Evolutionary conservation across 53 echinoderm and acorn worm genomes (phyloP), one percentile per base, ranked within the genome.

Genomic region (Mesocentrotus franciscanus): DNA sequence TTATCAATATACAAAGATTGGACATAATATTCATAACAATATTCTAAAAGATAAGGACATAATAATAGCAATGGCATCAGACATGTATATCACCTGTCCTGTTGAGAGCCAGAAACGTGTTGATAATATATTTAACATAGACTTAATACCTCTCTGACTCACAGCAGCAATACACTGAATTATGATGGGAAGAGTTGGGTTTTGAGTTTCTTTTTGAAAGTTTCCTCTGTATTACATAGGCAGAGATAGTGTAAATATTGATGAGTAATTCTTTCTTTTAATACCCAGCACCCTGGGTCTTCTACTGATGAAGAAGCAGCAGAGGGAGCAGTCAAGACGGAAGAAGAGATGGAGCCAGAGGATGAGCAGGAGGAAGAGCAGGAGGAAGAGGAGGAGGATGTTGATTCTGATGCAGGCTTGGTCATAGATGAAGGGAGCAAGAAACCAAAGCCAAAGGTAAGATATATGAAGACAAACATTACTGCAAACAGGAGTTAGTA

Each of bases 371-470:
- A 72, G 61, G 95, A 95, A 27, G 93, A 93, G 0, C 39, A 39
- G 39, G 96, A 87, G 59, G 92, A 72, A 33, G 94, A 95, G 39
- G 91, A 93, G 0, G 95, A 93, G 26, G 94, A 85, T 10, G 95
- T 90, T 33, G 97, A 97, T n/a, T 93, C 72, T 4, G 95, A 85
- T 7, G 91, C 92, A 17, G 96, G 76, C 32, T 39, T 93, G 60
- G 96, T 96, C 20, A 95, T 96, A 85, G 96, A 96, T 68, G 97
- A 97, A 18, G 96, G 96, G n/a, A 93, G 92, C 22, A 78, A 96
- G 85, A 90, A 97, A 84, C 72, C 90, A 4, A 89, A 89, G 60
- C 4, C 75, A 30, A 90, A 92, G 59, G 92, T 94, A 20, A 93
- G 33, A 13, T 20, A 15, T 9, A 83, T 1, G 14, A 60, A 61